phyloP scores from a whole-genome alignment of 1,140 invertebrate species.

The Sesamia nonagrioides region DNA sequence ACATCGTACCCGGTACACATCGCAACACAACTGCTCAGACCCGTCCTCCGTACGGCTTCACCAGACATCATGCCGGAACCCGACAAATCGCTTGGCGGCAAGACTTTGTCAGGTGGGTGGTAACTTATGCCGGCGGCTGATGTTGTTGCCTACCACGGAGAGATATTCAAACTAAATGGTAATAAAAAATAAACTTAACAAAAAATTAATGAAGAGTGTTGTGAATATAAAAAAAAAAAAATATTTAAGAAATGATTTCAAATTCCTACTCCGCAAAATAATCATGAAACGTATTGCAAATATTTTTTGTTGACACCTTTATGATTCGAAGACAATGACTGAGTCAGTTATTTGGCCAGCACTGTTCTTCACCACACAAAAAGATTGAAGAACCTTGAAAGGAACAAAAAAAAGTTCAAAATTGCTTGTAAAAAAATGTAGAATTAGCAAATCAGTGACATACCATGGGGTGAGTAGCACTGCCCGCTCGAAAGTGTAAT shows the following conservation, averaged over 20 bases:
- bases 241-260: conserved; percentile 6
- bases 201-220: background rate
- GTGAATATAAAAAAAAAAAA: background rate
- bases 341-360: conserved; percentile 49
- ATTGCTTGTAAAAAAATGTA: background rate
- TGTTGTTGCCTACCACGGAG: too few species aligned
- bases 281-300: conserved; percentile 54
- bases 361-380: background rate
- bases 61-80: too few species aligned
- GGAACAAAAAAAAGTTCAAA: background rate
- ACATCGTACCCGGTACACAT: too few species aligned
- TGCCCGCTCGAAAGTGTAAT: conserved; percentile 37
- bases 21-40: too few species aligned
- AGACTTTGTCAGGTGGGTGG: too few species aligned
- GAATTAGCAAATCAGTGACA: background rate
- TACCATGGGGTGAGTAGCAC: background rate
- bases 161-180: too few species aligned
- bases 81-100: too few species aligned
- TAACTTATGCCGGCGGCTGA: too few species aligned
- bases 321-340: conserved; percentile 60
- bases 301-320: conserved; percentile 66
- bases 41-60: too few species aligned
- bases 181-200: too few species aligned
- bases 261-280: conserved; percentile 24
- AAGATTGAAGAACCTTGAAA: background rate